phyloP scores from a whole-genome alignment of 1,140 invertebrate genomes.

The Zaprionus kolodkinae region DNA sequence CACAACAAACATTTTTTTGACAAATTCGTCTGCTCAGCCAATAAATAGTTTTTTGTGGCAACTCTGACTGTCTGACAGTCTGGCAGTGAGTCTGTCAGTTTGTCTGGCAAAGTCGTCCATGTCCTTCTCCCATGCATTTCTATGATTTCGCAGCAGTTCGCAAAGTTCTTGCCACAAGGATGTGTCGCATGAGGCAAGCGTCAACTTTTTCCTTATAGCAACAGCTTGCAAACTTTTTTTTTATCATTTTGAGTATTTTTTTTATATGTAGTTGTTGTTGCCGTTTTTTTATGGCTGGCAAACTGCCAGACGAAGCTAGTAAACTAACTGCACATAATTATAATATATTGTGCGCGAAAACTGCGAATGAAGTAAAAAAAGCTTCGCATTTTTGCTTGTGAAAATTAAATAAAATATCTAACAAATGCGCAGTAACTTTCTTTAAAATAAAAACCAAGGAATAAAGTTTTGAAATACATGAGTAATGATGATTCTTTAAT shows the following conservation, averaged over 20 bases:
- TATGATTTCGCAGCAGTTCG: constrained; percentile 13
- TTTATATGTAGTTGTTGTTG: constrained; percentile 29
- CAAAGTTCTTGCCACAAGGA: constrained; percentile 5
- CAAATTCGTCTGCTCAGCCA: constrained; percentile 30
- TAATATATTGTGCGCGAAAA: constrained; percentile 51
- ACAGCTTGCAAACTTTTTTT: constrained; percentile 25
- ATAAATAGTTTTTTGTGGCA: constrained; percentile 29
- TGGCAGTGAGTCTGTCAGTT: neutral
- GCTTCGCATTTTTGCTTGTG: neutral
- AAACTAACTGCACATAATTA: constrained; percentile 66
- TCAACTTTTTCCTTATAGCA: constrained; percentile 16
- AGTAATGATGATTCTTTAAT: too few species aligned
- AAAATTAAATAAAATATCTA: neutral
- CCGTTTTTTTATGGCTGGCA: constrained; percentile 35
- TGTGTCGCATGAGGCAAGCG: constrained; percentile 11
- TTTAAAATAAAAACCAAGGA: neutral
- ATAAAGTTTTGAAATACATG: neutral
- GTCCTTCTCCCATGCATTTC: neutral
- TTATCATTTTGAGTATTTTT: constrained; percentile 27
- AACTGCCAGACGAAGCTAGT: constrained; percentile 44
- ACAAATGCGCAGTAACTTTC: neutral
- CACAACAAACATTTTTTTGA: constrained; percentile 21
- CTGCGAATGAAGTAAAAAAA: neutral
- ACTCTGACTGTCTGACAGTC: neutral
- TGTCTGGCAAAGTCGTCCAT: neutral